These are phyloP conservation scores for Glossophaga mutica DNA, from an alignment of 2,797 vertebrate species.

Conservation along the genomic window DNA sequence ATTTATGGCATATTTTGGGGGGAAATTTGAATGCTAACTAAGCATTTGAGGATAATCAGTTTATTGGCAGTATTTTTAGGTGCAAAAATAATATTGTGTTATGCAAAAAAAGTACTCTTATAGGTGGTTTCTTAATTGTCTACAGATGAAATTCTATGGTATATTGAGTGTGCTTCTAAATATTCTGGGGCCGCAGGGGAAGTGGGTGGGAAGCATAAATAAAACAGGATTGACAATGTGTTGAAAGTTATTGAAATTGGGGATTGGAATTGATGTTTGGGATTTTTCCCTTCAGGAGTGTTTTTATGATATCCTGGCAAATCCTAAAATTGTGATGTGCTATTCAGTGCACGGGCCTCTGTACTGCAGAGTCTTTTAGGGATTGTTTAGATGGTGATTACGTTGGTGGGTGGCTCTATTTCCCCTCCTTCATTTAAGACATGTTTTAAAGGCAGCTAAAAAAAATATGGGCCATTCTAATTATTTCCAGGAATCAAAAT, in stretches of 20 bases:
- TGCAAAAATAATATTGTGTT: background rate
- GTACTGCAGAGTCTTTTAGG: background rate
- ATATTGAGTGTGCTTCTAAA: background rate
- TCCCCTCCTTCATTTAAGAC: background rate
- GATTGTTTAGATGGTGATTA: background rate
- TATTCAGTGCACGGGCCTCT: background rate
- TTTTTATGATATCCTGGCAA: background rate
- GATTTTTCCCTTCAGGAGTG: background rate
- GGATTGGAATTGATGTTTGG: background rate
- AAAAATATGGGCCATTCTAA: background rate
- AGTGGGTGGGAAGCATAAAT: background rate
- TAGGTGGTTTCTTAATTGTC: background rate
- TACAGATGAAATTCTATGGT: background rate
- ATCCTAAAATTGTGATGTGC: background rate
- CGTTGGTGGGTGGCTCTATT: background rate
- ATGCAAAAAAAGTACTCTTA: background rate
- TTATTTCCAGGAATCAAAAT: conserved; percentile 21
- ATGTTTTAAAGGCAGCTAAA: background rate
- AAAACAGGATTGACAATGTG: background rate
- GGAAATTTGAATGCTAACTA: background rate
- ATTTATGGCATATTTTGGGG: background rate
- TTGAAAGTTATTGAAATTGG: background rate
- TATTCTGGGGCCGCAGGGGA: background rate
- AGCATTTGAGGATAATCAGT: background rate
- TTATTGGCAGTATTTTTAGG: conserved; percentile 1